Evolutionary conservation across 2,113 vertebrate species (phyloP), one percentile per base, ranked within the genome.

Genomic region (Setophaga petechia): DNA sequence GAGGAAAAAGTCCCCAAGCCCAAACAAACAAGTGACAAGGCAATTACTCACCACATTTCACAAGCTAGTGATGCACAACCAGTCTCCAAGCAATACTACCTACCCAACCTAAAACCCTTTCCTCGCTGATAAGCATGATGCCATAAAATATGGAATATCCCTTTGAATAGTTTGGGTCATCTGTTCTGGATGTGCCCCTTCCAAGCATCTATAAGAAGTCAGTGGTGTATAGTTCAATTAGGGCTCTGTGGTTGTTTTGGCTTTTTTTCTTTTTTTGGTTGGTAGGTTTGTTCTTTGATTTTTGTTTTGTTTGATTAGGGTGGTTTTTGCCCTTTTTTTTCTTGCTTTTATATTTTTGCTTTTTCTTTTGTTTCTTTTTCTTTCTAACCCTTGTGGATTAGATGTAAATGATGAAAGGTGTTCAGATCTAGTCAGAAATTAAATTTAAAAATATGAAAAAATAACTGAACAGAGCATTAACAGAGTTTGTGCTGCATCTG

Each of bases 361-460:
- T 30, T 54, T 54, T 54, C 52, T 20, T 27, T 9, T 17, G 31
- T 4, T 54, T 10, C 30, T 43, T 5, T 18, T 35, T 12, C 28
- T 22, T 9, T 37, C 10, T 5, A 97, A 75, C 6, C 63, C 19
- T 33, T 89, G 19, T 31, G 80, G 43, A 84, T 94, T 87, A 92
- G 75, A 74, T 77, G 25, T 83, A 83, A 47, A 79, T 79, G 74
- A 93, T 88, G 69, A 95, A 93, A 95, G 28, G 20, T 66, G 94
- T 93, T 88, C 77, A 84, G 15, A 51, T 89, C 22, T 88, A 94
- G 37, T 74, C n/a, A 96, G 92, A 96, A 96, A 90, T 89, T 91
- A 28, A 95, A 65, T 96, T 96, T 95, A 59, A 96, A 97, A 92
- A 35, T 88, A 94, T 91, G n/a, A 93, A 94, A 95, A 67, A 89